Percentiles rank a stretch among this genome's conserved stretches.
Conservation (phyloP, 1,140 invertebrate genomes). For the Scylla paramamosain region DNA sequence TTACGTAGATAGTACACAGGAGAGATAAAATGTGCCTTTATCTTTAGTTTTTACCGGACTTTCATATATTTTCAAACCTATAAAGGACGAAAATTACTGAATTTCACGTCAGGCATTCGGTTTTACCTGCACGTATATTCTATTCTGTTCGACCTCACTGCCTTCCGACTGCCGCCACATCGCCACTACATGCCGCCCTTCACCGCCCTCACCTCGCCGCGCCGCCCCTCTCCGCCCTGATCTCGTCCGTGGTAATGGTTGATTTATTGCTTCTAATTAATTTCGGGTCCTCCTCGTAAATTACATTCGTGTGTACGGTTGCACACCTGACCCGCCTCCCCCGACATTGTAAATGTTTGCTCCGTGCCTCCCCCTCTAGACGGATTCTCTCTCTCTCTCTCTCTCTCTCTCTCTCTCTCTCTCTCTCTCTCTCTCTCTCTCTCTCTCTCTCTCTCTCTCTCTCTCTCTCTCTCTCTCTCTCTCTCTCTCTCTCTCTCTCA, state of each 20-base stretch:
- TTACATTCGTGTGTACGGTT: not conserved
- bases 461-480: slow-evolving; percentile 3
- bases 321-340: slow-evolving; percentile 1
- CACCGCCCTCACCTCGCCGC: not conserved
- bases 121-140: not conserved
- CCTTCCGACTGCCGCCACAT: not conserved
- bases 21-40: no score
- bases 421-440: slow-evolving; percentile 20
- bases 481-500: not conserved
- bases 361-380: not conserved
- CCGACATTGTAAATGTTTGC: not conserved
- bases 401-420: slow-evolving; percentile 20
- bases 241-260: slow-evolving; percentile 19
- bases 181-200: not conserved
- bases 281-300: slow-evolving; percentile 11
- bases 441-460: slow-evolving; percentile 15
- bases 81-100: not conserved
- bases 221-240: not conserved
- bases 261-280: slow-evolving; percentile 24
- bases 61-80: no score
- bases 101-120: not conserved
- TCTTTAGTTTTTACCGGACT: no score
- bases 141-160: not conserved
- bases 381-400: not conserved
- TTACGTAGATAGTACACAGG: no score